Base-by-base conservation (phyloP, 2,113 vertebrate genomes). In the Amphiprion percula region DNA sequence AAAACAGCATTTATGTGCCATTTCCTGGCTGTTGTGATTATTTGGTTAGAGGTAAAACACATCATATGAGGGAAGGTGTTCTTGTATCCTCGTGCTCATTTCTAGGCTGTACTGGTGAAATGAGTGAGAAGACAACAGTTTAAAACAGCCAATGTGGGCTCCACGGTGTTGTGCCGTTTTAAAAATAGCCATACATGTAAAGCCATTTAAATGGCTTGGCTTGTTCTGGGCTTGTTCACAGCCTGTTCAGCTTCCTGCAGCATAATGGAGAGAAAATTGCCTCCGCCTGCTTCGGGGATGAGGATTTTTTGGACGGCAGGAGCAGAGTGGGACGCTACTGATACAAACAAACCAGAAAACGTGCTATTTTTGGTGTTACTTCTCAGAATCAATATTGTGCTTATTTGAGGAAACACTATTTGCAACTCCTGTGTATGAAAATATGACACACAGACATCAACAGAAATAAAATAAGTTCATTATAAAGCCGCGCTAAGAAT, bases 251-350 rank as follows among this genome's bases (percentile, higher is more conserved):
- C 72, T 84, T 80, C 75, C 60, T 55, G n/a, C 72, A 73, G 80
- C 71, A 86, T 83, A 89, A 89, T 88, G 76, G 84, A 83, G 30
- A 2, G 12, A 74, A 91, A 92, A 91, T 90, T 78, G 76, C 77
- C 75, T 83, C 63, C 65, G 55, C 72, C 63, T 59, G 76, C 67
- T 37, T 85, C 65, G 62, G 79, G 65, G 83, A 80, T 26, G 76
- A 83, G 84, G 73, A 64, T 30, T 37, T 79, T 85, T 80, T 61
- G 82, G 86, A 83, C 72, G 47, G 50, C 71, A 73, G 72, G 50
- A 80, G 23, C 73, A 73, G 75, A 86, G 44, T 23, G 28, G 66
- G 53, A 68, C 5, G 23, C 39, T 75, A 69, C 79, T 84, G 71
- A 75, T 66, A 60, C 33, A 77, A 74, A 77, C 67, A 81, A 79